phyloP scores from a whole-genome alignment of 1,140 invertebrate species.

The Notospermus geniculatus region DNA sequence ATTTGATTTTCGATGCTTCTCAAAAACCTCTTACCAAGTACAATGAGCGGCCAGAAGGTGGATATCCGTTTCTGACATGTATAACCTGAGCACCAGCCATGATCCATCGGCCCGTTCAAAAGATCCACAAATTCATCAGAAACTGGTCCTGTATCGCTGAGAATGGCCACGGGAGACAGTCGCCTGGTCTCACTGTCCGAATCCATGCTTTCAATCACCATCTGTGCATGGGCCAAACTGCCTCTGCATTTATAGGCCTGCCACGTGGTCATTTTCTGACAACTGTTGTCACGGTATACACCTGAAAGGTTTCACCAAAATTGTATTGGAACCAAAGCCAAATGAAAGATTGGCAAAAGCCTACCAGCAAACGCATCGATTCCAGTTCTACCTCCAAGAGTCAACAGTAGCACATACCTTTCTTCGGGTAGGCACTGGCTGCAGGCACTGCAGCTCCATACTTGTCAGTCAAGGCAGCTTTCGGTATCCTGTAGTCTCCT shows the following conservation, averaged over 20 bases:
- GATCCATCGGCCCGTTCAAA: constrained; percentile 54
- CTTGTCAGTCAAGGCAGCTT: background rate
- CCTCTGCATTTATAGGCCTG: constrained; percentile 12
- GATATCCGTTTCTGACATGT: constrained; percentile 51
- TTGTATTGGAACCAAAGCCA: background rate
- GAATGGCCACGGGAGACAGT: constrained; percentile 15
- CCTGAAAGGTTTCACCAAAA: constrained; percentile 2
- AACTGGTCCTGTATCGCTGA: background rate
- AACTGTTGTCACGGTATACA: constrained; percentile 8
- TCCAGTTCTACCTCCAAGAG: background rate
- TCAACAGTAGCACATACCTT: no score
- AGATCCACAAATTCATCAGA: constrained; percentile 50
- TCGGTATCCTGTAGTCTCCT: constrained; percentile 18
- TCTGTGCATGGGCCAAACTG: constrained; percentile 7
- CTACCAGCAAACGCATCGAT: background rate
- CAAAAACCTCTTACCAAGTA: constrained; percentile 26
- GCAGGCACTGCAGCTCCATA: constrained; percentile 1
- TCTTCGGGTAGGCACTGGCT: constrained; percentile 5
- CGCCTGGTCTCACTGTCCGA: constrained; percentile 15
- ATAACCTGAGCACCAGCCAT: constrained; percentile 53
- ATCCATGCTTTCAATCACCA: constrained; percentile 20
- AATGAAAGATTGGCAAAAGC: background rate
- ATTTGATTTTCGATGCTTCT: no score
- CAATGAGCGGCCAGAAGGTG: constrained; percentile 45
- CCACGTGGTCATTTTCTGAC: background rate